Evolutionary conservation across 2,888 invertebrate species (phyloP).

Genomic region (Galerucella nymphaeae): DNA sequence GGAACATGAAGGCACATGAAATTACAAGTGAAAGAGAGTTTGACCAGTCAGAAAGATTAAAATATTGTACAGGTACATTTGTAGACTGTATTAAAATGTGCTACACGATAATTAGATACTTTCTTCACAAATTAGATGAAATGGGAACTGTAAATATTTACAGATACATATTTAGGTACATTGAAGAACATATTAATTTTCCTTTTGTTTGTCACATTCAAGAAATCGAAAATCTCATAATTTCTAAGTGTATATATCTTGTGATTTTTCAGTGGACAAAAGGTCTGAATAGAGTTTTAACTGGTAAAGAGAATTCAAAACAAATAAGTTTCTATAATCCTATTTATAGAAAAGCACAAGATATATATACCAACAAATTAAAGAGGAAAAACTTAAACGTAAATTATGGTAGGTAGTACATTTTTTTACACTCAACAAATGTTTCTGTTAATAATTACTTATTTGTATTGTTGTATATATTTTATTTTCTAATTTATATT

Average conservation of each 20-base stretch:
- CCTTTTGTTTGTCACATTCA: conserved; percentile 9
- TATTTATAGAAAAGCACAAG: conserved; percentile 2
- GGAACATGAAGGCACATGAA: not conserved
- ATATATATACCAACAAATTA: conserved; percentile 5
- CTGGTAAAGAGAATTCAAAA: too few relatives aligned
- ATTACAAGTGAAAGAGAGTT: conserved; percentile 1
- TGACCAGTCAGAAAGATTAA: conserved; percentile 1
- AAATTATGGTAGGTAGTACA: not conserved
- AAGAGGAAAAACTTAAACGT: not conserved
- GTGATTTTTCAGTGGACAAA: not conserved
- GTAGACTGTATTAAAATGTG: not conserved
- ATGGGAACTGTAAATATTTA: conserved; percentile 5
- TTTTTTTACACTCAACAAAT: too few relatives aligned
- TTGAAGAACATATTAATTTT: conserved; percentile 3
- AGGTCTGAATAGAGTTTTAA: too few relatives aligned
- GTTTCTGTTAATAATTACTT: too few relatives aligned
- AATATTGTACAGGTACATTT: conserved; percentile 14
- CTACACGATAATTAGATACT: conserved; percentile 4
- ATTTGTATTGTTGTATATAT: too few relatives aligned
- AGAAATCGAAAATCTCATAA: conserved; percentile 1
- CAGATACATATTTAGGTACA: not conserved
- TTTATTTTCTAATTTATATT: too few relatives aligned
- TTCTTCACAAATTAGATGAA: not conserved
- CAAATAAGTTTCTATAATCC: not conserved
- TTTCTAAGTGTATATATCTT: not conserved